Base-by-base conservation (phyloP, 2,888 invertebrate genomes). In the Tenthredo livida region DNA sequence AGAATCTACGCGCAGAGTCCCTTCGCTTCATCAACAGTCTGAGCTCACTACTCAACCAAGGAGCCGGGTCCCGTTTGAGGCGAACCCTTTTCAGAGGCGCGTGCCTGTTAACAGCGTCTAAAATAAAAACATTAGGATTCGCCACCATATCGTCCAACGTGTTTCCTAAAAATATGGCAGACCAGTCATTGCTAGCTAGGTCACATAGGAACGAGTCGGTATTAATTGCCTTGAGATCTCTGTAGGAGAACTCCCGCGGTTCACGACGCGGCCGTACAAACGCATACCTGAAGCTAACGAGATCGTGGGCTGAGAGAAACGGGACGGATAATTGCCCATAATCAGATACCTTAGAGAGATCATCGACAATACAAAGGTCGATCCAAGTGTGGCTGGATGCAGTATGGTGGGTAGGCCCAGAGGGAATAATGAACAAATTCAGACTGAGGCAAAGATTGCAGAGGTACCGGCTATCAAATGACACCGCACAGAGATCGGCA, bases 331-430 rank as follows among this genome's bases (percentile, higher is more conserved):
- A 2, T 37, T 37, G 40, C 43, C 43, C 7, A 10, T n/a, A 43
- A 43, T 40, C 54, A 21, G 43, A 21, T 10, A 72, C 33, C 54
- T 78, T 83, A 12, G 65, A 61, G 0, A 84, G 40, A 4, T 61
- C 67, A 33, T 86, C 85, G 0, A 84, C 84, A 25, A 43, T 15
- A 17, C 84, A 54, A 0, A 86, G 33, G n/a, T 86, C 84, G 0
- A 86, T 37, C 85, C 87, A 87, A 1, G 87, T 85, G 2, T 67
- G 54, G 4, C 58, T 25, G 0, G 58, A 75, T 4, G 40, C 10
- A 1, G 84, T 82, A 84, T 85, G 85, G 9, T 85, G 77, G 10
- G 84, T 85, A 1, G 84, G 83, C 6, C n/a, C 12, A 40, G 58
- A 86, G 0, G 78, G 84, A 9, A 86, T 85, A 21, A 86, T 4